These are phyloP conservation scores for Nasonia longicornis DNA, from an alignment of 1,140 invertebrate species.

Conservation along the genomic window DNA sequence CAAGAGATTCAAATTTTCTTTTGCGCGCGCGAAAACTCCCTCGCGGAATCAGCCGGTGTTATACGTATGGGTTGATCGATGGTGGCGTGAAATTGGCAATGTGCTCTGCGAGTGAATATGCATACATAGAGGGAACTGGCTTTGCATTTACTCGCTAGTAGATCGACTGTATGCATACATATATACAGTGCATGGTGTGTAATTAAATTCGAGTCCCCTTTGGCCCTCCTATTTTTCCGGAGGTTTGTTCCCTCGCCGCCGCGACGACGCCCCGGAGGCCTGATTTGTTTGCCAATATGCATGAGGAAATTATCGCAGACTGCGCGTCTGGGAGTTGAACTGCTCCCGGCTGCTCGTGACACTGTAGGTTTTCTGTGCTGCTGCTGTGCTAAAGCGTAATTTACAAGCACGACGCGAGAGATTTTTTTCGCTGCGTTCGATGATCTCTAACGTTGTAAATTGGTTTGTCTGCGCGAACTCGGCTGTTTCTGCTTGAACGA, in stretches of 20 bases:
- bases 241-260: not conserved
- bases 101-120: not conserved
- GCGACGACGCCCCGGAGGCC: not conserved
- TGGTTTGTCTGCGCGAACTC: too few species aligned
- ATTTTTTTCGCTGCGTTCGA: too few species aligned
- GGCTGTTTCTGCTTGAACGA: too few species aligned
- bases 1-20: constrained; percentile 38
- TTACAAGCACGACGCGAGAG: too few species aligned
- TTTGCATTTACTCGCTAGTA: not conserved
- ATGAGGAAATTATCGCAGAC: constrained; percentile 6
- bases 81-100: constrained; percentile 35
- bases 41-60: constrained; percentile 1
- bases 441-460: too few species aligned
- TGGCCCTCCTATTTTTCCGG: not conserved
- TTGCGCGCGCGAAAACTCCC: constrained; percentile 2
- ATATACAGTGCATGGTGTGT: not conserved
- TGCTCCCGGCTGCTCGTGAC: not conserved
- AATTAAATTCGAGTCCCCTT: constrained; percentile 19
- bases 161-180: not conserved
- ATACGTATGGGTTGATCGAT: not conserved
- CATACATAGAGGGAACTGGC: not conserved
- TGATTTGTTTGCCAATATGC: constrained; percentile 28
- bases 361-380: too few species aligned
- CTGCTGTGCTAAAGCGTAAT: too few species aligned
- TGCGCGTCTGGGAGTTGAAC: not conserved